Conservation (phyloP, 1,140 invertebrate species). For the Drosophila bifasciata region DNA sequence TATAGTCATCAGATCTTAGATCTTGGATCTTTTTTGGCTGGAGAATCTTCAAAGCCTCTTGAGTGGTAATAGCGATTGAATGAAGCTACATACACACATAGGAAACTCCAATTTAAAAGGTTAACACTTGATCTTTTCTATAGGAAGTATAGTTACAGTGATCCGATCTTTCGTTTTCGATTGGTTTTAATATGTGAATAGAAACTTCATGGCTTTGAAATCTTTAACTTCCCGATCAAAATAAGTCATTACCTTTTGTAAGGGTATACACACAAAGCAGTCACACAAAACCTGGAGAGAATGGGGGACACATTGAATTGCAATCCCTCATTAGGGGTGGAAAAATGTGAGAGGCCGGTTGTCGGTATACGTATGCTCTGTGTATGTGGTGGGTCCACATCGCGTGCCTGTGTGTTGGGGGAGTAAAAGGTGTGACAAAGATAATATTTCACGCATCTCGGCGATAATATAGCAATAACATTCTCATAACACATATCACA, state of each 20-base stretch:
- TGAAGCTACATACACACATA: too few species aligned
- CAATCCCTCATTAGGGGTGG: conserved; percentile 75
- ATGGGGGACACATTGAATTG: conserved; percentile 62
- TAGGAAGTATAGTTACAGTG: too few species aligned
- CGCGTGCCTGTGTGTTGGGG: conserved; percentile 16
- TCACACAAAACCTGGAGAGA: conserved; percentile 33
- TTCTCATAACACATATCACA: conserved; percentile 8
- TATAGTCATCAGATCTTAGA: too few species aligned
- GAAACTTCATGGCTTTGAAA: not conserved
- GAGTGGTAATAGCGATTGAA: too few species aligned
- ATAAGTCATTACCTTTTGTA: not conserved
- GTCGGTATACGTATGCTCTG: conserved; percentile 13
- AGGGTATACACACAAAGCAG: conserved; percentile 5
- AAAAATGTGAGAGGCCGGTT: conserved; percentile 56
- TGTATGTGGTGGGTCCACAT: conserved; percentile 17
- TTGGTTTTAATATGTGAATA: too few species aligned
- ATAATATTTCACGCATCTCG: conserved; percentile 53
- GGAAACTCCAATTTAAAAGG: too few species aligned
- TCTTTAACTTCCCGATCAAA: not conserved
- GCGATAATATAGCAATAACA: conserved; percentile 68
- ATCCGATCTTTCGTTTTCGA: too few species aligned
- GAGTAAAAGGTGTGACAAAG: conserved; percentile 70
- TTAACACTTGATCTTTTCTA: too few species aligned
- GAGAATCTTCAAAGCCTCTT: too few species aligned
- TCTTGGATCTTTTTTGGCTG: too few species aligned